Evolutionary conservation across 2,113 vertebrate species (phyloP), one percentile per base, ranked within the genome.

Genomic region (Microcebus murinus): DNA sequence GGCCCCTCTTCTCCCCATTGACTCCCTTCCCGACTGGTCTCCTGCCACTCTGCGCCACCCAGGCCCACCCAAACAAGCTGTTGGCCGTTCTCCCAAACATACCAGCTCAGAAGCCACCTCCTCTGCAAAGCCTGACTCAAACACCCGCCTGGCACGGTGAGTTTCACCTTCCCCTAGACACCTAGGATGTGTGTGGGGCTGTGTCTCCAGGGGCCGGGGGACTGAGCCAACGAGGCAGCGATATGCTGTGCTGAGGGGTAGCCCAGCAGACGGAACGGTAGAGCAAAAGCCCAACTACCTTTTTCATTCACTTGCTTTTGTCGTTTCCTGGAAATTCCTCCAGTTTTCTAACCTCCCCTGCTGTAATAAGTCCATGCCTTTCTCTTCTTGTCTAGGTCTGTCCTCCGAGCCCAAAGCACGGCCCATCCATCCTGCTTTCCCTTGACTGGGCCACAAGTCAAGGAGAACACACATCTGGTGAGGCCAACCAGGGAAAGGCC

Each of bases 261-360:
- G 50, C 39, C 57, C 50, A 7, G 57, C 5, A 73, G 50, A 61
- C 14, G 52, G 27, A n/a, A 63, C 1, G 34, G 36, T 3, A 36
- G 17, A 86, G 45, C 68, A 9, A 27, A 68, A 81, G 29, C n/a
- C 65, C 93, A 70, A 11, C 36, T 59, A 20, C 63, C 12, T 34
- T 70, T 39, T 21, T 27, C 39, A 76, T 14, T 84, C 42, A 23
- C 27, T 70, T 48, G 1, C 31, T 15, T 7, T 8, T 59, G 74
- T 14, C 3, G 10, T 83, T 73, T 87, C 81, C 94, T 81, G 92
- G 34, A 90, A 91, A 89, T 27, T 29, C 70, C 57, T 71, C 50
- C 94, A 11, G 55, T 27, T 76, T 68, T 73, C 81, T 71, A 61
- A 71, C 36, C 81, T 82, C 8, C 57, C 5, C 76, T 63, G n/a